Evolutionary conservation across 2,113 vertebrate genomes (phyloP), one percentile per base, ranked within the genome.

Genomic region (Anguilla japonica): DNA sequence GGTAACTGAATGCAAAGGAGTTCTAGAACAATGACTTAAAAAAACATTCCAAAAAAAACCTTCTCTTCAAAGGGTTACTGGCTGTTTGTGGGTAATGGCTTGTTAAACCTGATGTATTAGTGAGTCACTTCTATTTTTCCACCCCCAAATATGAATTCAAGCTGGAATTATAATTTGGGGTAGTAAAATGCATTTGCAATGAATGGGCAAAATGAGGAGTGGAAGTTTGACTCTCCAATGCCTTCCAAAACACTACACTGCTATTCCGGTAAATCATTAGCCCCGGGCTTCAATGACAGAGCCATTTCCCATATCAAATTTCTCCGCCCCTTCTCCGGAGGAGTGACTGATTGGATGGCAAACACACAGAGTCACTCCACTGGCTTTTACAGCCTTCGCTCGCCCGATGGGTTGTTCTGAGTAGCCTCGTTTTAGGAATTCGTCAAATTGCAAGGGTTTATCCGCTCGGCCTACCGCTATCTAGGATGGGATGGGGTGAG

Each of bases 331-430:
- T n/a, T 4, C 63, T 79, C 83, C 67, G 39, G 56, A 79, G 83
- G 83, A 91, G 85, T 92, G 92, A 94, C 90, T 86, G 91, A 92
- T 89, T 91, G 88, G 87, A 89, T 88, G 13, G 89, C 90, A 94
- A 93, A 94, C 92, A 92, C 92, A 92, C 79, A 92, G 94, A 94
- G 91, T 95, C 94, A 92, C 15, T 82, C 88, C 87, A 89, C 90
- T 89, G 89, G 87, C 16, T 41, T 90, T 89, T 92, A 90, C 83
- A 29, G 92, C 91, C 93, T 93, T 93, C 90, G 93, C 90, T 93
- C 93, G 89, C 34, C 34, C 82, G 0, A 41, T 34, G 88, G 53
- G 86, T 87, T 90, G 93, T 91, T 93, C 90, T 85, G 88, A 84
- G 83, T 40, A 87, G 88, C 79, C 46, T 91, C 56, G 40, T 84